phyloP scores from a whole-genome alignment of 2,888 invertebrate species.

The Plusia festucae region DNA sequence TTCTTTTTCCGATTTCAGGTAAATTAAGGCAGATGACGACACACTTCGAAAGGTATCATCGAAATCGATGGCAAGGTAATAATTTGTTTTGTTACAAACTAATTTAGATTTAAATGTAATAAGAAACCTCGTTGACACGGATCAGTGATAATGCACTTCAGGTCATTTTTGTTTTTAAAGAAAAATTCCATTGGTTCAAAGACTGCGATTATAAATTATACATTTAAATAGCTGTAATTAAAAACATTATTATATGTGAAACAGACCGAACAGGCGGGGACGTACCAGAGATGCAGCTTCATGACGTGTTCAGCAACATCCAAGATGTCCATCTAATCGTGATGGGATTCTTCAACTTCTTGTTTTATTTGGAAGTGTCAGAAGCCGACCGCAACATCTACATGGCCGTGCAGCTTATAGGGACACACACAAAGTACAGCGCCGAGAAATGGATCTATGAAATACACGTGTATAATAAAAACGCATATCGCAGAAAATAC shows the following conservation, averaged over 20 bases:
- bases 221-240: no score
- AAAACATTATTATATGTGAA: not conserved
- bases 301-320: slow-evolving; percentile 56
- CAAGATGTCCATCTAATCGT: slow-evolving; percentile 64
- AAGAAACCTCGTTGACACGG: slow-evolving; percentile 62
- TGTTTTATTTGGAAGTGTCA: slow-evolving; percentile 71
- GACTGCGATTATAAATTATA: no score
- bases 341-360: slow-evolving; percentile 69
- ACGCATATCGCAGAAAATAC: slow-evolving; percentile 71
- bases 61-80: slow-evolving; percentile 60
- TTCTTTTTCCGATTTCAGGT: slow-evolving; percentile 60
- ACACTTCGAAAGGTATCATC: slow-evolving; percentile 73
- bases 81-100: not conserved
- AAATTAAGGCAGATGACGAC: slow-evolving; percentile 67
- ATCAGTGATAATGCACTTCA: no score
- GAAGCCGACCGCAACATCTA: slow-evolving; percentile 60
- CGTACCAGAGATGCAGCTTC: slow-evolving; percentile 62
- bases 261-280: not conserved
- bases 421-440: slow-evolving; percentile 69
- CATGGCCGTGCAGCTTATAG: slow-evolving; percentile 73
- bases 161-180: no score
- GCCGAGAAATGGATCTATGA: slow-evolving; percentile 80
- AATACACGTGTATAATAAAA: slow-evolving; percentile 78
- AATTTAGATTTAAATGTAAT: no score
- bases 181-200: no score